Base-by-base conservation (phyloP, 2,888 invertebrate genomes). In the Noctua fimbriata region DNA sequence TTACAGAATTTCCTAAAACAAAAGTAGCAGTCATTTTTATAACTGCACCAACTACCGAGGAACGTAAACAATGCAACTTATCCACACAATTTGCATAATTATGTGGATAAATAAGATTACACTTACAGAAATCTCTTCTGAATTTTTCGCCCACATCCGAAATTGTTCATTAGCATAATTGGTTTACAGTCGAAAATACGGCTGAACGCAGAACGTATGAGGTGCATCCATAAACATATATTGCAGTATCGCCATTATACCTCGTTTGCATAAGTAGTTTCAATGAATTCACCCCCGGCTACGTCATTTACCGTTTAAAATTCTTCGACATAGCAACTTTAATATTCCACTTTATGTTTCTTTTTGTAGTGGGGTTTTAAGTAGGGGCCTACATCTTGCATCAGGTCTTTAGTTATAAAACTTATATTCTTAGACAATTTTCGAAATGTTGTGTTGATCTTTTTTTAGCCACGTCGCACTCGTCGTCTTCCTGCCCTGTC, bases 181-280 rank as follows among this genome's bases (percentile, higher is more conserved):
- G 79, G 82, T 80, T 82, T 81, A 83, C 81, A 82, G 82, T 81
- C 67, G 67, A 76, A 88, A 79, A 81, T 86, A 77, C 63, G 69
- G 65, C 44, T 55, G 78, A 78, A 83, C 73, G 69, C 52, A 75
- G 71, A 79, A 79, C 65, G 81, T 76, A 84, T 82, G 82, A 80
- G 87, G 87, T 80, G 72, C 73, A 81, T 76, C 76, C 58, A 87
- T 86, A 86, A 87, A 78, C 82, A 86, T 86, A 87, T 89, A 90
- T 89, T 90, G 83, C 83, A 87, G 91, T 91, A 87, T 89, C 92
- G 92, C 93, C 93, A 94, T 93, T 89, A 87, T 84, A 80, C 83
- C 84, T 91, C 90, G 92, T 94, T 94, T 94, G 91, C 94, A 93
- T 94, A 93, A 93, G 92, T 92, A 92, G 93, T 92, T 91, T 87